Evolutionary conservation across 2,113 vertebrate genomes (phyloP), one percentile per base, ranked within the genome.

Genomic region (Xiphorhynchus elegans): DNA sequence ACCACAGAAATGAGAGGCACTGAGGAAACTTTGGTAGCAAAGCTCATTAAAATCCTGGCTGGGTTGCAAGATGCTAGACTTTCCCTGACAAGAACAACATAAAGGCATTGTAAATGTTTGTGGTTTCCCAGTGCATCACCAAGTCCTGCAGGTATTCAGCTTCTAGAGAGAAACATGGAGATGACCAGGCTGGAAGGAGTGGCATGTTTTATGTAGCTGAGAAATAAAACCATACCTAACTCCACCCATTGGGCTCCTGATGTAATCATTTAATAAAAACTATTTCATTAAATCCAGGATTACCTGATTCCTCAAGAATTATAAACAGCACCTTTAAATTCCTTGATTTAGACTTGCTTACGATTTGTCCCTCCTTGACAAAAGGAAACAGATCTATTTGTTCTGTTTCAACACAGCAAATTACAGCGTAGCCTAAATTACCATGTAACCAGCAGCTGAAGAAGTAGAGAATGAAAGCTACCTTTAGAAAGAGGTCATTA

Each of bases 1-100:
- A 76, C 91, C 78, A 75, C 91, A 87, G 62, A 94, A 87, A 94
- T 24, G 20, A 78, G 62, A 95, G 49, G 49, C 44, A 87, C 29
- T 2, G 33, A 66, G 31, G 84, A 87, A 76, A 68, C 74, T 89
- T 42, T 11, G 69, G 85, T 24, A 87, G 77, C 66, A 89, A 81
- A 96, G 73, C 69, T 82, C 76, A 91, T 87, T 81, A 84, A 68
- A 92, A 72, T 40, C 64, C 19, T 75, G 62, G 66, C 40, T 17
- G 72, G 33, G 39, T 4, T 93, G 55, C 68, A 89, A 90, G 83
- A 40, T 90, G 73, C 60, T 86, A 39, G 92, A 90, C 83, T 75
- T 79, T 92, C 78, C 62, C 84, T 50, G 44, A 84, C 73, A 60
- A 79, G 95, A 70, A 68, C 62, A 89, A 84, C 70, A 82, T 35